Conservation (phyloP, 2,797 vertebrate genomes). For the Pseudotriccus pelzelni region DNA sequence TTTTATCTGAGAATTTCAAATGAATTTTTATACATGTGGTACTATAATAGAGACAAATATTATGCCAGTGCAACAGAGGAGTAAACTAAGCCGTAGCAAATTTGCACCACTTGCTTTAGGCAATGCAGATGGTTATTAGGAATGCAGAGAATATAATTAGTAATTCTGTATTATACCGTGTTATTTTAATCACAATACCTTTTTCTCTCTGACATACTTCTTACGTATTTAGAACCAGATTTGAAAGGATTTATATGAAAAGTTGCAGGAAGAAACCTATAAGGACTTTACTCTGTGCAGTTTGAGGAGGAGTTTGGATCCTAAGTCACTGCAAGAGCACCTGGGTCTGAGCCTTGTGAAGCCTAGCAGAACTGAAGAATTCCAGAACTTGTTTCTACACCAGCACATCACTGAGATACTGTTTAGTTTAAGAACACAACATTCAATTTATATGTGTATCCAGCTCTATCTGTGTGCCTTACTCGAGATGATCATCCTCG, state of each 20-base stretch:
- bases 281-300: not conserved
- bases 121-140: not conserved
- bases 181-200: constrained; percentile 23
- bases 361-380: not conserved
- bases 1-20: constrained; percentile 22
- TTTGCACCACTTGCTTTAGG: constrained; percentile 21
- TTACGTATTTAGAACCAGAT: not conserved
- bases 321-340: not conserved
- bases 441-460: not conserved
- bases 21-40: not conserved
- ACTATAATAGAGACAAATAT: not conserved
- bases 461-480: not conserved
- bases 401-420: not conserved
- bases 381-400: not conserved
- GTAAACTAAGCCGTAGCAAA: constrained; percentile 12
- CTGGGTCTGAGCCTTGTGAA: not conserved
- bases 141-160: constrained; percentile 16
- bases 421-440: not conserved
- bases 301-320: not conserved
- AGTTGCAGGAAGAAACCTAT: not conserved
- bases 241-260: constrained; percentile 3
- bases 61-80: not conserved
- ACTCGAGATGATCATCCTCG: not conserved
- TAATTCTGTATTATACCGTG: not conserved
- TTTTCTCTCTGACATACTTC: not conserved